Percentiles rank a stretch among this genome's conserved stretches.
Conservation (phyloP, 2,797 vertebrate species). For the Harpagifer antarcticus region DNA sequence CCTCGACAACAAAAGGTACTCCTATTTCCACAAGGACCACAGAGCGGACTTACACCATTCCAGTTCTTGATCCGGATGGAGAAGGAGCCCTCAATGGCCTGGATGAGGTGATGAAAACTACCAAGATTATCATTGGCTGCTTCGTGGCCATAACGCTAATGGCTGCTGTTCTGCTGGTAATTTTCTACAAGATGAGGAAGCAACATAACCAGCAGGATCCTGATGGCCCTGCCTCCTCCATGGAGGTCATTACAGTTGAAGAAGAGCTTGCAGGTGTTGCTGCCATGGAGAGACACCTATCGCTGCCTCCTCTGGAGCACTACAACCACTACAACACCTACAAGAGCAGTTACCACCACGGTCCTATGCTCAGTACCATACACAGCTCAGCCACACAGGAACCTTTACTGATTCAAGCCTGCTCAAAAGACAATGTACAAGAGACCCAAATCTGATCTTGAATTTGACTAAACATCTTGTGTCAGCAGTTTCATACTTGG, state of each 20-base stretch:
- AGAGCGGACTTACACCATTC: slow-evolving; percentile 94
- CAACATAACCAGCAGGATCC: slow-evolving; percentile 98
- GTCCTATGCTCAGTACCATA: slow-evolving; percentile 96
- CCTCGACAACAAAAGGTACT: slow-evolving; percentile 92
- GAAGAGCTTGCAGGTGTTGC: slow-evolving; percentile 97
- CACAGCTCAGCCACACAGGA: slow-evolving; percentile 98
- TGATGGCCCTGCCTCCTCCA: slow-evolving; percentile 95
- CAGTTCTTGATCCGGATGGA: slow-evolving; percentile 89
- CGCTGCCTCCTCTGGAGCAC: slow-evolving; percentile 96
- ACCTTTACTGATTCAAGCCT: slow-evolving; percentile 99
- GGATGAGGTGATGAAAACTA: slow-evolving; percentile 99
- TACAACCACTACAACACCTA: slow-evolving; percentile 99
- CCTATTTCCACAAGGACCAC: slow-evolving; percentile 93
- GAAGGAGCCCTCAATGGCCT: slow-evolving; percentile 91
- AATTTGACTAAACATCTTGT: slow-evolving; percentile 54
- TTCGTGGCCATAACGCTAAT: slow-evolving; percentile 99
- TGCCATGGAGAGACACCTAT: slow-evolving; percentile 96
- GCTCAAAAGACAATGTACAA: slow-evolving; percentile 99
- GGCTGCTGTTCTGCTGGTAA: slow-evolving; percentile 99
- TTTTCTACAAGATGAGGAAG: slow-evolving; percentile 99
- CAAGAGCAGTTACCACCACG: slow-evolving; percentile 98
- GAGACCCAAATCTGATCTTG: slow-evolving; percentile 97
- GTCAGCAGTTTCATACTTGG: slow-evolving; percentile 70
- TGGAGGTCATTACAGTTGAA: slow-evolving; percentile 98
- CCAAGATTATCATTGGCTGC: slow-evolving; percentile 99